Evolutionary conservation across 2,888 invertebrate species (phyloP).

Genomic region (Panorpa germanica): DNA sequence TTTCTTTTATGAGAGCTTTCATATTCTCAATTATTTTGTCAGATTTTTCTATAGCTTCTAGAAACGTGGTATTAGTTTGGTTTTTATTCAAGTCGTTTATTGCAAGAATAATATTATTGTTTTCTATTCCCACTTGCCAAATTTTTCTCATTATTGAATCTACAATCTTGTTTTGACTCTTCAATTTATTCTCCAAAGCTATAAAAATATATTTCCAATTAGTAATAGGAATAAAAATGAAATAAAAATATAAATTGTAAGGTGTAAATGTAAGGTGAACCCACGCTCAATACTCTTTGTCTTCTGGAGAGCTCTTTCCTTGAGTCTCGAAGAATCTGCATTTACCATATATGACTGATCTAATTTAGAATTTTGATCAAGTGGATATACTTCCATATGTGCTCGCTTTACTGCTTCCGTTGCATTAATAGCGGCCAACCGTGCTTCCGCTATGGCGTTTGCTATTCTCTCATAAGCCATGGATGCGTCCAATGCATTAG

Average conservation of each 20-base stretch:
- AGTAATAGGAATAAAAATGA: background rate
- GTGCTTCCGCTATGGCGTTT: constrained; percentile 26
- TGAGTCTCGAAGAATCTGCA: constrained; percentile 32
- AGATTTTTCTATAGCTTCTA: constrained; percentile 18
- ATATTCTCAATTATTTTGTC: constrained; percentile 19
- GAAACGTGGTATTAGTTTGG: constrained; percentile 16
- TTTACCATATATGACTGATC: constrained; percentile 30
- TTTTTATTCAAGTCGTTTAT: constrained; percentile 17
- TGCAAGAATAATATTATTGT: constrained; percentile 21
- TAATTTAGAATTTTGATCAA: constrained; percentile 27
- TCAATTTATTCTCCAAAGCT: constrained; percentile 16
- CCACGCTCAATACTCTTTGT: constrained; percentile 27
- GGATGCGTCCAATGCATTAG: constrained; percentile 47
- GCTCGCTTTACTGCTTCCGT: constrained; percentile 23
- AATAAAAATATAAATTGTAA: constrained; percentile 3
- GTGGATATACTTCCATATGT: constrained; percentile 21
- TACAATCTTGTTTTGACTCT: constrained; percentile 20
- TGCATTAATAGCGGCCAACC: constrained; percentile 23
- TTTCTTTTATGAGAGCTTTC: constrained; percentile 13
- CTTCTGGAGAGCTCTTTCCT: constrained; percentile 30
- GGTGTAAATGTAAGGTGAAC: constrained; percentile 1
- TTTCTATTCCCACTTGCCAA: constrained; percentile 20
- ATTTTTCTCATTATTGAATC: constrained; percentile 22
- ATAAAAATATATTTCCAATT: constrained; percentile 7
- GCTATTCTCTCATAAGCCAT: constrained; percentile 41